These are phyloP conservation scores for Cheilosia urbana DNA, from an alignment of 2,888 invertebrate species.

Conservation along the genomic window DNA sequence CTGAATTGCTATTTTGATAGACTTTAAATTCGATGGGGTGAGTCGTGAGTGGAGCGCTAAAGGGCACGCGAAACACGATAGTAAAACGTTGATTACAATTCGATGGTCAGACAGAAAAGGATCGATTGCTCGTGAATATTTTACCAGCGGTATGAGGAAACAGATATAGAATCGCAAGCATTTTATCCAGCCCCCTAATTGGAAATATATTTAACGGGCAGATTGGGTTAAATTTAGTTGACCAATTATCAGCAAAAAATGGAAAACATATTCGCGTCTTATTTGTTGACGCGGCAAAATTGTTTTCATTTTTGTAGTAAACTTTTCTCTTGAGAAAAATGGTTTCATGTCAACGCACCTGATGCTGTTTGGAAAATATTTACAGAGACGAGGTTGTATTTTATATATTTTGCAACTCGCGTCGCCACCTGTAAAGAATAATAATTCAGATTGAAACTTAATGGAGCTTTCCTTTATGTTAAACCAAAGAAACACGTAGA, in stretches of 20 bases:
- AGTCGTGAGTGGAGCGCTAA: not conserved
- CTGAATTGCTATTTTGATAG: constrained; percentile 19
- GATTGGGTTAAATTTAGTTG: constrained; percentile 12
- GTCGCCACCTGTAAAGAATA: no score
- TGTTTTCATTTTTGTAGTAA: not conserved
- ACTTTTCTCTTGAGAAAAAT: not conserved
- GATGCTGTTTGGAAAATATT: constrained; percentile 10
- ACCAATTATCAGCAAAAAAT: not conserved
- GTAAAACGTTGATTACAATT: constrained; percentile 1
- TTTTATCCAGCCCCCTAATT: not conserved
- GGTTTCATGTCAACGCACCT: not conserved
- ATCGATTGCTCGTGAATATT: not conserved
- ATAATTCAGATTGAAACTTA: no score
- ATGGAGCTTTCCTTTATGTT: no score
- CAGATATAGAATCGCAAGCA: constrained; percentile 7
- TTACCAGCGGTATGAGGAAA: not conserved
- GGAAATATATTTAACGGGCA: not conserved
- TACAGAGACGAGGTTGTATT: not conserved
- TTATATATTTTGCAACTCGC: no score
- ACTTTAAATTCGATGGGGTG: not conserved
- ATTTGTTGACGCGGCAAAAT: constrained; percentile 17
- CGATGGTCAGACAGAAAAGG: constrained; percentile 20
- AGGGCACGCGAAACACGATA: constrained; percentile 12
- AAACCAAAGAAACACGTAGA: no score
- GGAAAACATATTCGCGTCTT: not conserved